Percentiles rank a stretch among this genome's conserved stretches.
Evolutionary conservation across 2,113 vertebrate genomes (phyloP).

Genomic region (Pelodiscus sinensis): DNA sequence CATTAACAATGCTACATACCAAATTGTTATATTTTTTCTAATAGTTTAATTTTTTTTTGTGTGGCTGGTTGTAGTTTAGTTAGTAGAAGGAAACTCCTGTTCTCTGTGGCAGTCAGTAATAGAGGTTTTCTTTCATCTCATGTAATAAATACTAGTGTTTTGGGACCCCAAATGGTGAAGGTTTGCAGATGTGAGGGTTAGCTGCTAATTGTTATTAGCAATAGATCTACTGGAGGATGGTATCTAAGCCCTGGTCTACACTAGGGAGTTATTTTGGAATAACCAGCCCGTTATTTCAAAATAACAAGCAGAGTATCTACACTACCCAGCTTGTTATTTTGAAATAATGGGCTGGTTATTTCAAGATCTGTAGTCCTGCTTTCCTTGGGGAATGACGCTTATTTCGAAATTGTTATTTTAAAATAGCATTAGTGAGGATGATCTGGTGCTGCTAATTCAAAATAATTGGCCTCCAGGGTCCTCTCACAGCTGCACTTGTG

Average conservation of each 20-base stretch:
- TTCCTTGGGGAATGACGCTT: too few relatives aligned
- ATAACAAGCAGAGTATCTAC: too few relatives aligned
- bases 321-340: too few relatives aligned
- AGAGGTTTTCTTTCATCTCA: not conserved
- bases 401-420: too few relatives aligned
- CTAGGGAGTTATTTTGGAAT: too few relatives aligned
- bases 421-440: too few relatives aligned
- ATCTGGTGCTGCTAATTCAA: too few relatives aligned
- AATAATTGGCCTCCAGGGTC: too few relatives aligned
- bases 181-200: not conserved
- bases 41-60: not conserved
- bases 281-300: too few relatives aligned
- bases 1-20: not conserved
- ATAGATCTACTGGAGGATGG: not conserved
- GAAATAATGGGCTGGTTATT: too few relatives aligned
- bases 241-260: not conserved
- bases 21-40: not conserved
- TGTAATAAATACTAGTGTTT: accelerated
- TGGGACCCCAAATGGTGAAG: not conserved
- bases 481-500: too few relatives aligned
- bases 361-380: too few relatives aligned
- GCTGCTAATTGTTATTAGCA: not conserved
- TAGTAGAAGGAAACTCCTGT: not conserved
- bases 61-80: not conserved
- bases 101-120: not conserved